Evolutionary conservation across 2,113 vertebrate species (phyloP), one percentile per base, ranked within the genome.

Genomic region (Rostratula benghalensis): DNA sequence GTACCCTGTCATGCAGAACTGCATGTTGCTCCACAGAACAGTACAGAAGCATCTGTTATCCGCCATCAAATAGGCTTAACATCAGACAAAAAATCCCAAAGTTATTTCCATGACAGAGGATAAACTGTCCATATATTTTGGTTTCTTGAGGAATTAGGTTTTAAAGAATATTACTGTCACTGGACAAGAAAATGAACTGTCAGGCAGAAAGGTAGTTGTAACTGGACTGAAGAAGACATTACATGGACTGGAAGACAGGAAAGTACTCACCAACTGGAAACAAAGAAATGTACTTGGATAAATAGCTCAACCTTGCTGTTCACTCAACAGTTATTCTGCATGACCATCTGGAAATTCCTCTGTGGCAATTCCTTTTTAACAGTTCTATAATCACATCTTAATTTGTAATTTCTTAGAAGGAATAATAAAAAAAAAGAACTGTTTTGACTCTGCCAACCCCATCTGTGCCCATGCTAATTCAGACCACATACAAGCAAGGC

Each of bases 351-450:
- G 84, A 86, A 96, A 94, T 88, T 94, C 80, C 86, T 94, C 80
- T 73, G 83, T 84, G 71, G 64, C 74, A 86, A 94, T 94, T 96
- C 37, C 57, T 91, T 96, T 96, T 86, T 71, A 94, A 91, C 89
- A 87, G 57, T 88, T 83, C 88, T 73, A 75, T 95, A 94, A 97
- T 95, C 87, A 89, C 65, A 91, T 91, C 81, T 79, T 95, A 95
- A 97, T 97, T 92, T 85, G 69, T 65, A 46, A 91, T 95, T 97
- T 96, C 91, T 95, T 92, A 82, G 73, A 94, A 97, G 70, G 87
- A 95, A 96, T 94, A 79, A 39, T 10, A 39, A 83, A 92, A 39
- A 39, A 39, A 83, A 92, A 96, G 71, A 75, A 96, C 50, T n/a
- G 23, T 56, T 89, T 94, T 9, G 5, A 23, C 59, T 93, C 68